phyloP scores from a whole-genome alignment of 2,113 vertebrate genomes.

The Lophotis ruficrista region DNA sequence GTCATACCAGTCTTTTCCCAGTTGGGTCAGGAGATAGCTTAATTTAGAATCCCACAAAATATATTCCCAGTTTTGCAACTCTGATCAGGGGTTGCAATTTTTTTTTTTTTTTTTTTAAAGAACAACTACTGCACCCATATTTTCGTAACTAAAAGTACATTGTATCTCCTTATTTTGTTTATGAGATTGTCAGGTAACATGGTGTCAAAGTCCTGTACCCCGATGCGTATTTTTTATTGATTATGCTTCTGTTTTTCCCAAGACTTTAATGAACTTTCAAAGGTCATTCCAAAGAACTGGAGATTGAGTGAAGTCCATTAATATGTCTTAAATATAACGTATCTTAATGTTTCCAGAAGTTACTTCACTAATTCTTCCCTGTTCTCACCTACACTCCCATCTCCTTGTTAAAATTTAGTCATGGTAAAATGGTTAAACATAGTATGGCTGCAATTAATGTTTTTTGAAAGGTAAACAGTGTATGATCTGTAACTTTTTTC shows the following conservation, averaged over 20 bases:
- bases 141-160: neutral
- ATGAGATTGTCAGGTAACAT: neutral
- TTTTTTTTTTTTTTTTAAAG: neutral
- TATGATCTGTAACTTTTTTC: neutral
- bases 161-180: neutral
- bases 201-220: neutral
- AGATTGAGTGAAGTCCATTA: neutral
- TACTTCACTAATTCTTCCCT: neutral
- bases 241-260: neutral
- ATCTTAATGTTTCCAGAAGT: neutral
- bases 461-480: neutral
- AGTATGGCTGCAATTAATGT: neutral
- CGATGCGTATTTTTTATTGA: accelerated
- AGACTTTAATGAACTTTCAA: neutral
- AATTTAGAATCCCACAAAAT: neutral
- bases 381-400: neutral
- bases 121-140: neutral
- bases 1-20: neutral
- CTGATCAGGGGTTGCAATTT: neutral
- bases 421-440: neutral
- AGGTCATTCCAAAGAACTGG: neutral
- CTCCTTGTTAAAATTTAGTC: neutral
- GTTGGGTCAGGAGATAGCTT: neutral
- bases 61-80: neutral
- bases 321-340: neutral